Base-by-base conservation (phyloP, 2,797 vertebrate genomes). In the Trachops cirrhosus region DNA sequence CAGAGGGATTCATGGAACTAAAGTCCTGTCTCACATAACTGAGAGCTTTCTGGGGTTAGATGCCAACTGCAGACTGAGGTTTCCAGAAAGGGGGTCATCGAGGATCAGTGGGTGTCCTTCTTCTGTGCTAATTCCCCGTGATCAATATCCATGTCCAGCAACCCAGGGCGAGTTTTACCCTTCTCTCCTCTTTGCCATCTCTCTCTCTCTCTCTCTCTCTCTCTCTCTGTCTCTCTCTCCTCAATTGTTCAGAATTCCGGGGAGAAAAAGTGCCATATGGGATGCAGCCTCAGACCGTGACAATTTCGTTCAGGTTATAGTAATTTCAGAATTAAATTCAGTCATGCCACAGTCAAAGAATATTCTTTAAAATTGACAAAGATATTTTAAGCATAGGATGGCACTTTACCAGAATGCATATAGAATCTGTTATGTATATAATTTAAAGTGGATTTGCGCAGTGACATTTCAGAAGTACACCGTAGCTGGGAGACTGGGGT, bases 291-390 rank as follows among this genome's bases (percentile, higher is more conserved):
- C 24, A 67, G 21, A 74, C 2, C 2, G 9, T 32, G 74, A 64
- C 19, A 46, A n/a, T 32, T 39, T 84, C 68, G 6, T 59, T 77
- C 29, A 68, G 37, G 10, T 50, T 34, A 21, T 11, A 48, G 16
- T 89, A 67, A 88, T 6, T 93, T 52, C 46, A 59, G 54, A 82
- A 68, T 32, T 48, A 74, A 86, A 79, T 34, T 78, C 12, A 83
- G 93, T 26, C 86, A 73, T 50, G 7, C 4, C 34, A 44, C 8
- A 34, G n/a, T 73, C 48, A 79, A 94, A 73, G 15, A 34, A 54
- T 32, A 57, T 4, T 34, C 5, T 87, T 92, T 84, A 24, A 54
- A 75, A n/a, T 9, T 41, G n/a, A 41, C 79, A 41, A 92, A 88
- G 44, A 18, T 52, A 24, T 44, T 41, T 29, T 73, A 86, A 74